These are phyloP conservation scores for Ladona fulva DNA, from an alignment of 1,140 invertebrate species.

Conservation along the genomic window DNA sequence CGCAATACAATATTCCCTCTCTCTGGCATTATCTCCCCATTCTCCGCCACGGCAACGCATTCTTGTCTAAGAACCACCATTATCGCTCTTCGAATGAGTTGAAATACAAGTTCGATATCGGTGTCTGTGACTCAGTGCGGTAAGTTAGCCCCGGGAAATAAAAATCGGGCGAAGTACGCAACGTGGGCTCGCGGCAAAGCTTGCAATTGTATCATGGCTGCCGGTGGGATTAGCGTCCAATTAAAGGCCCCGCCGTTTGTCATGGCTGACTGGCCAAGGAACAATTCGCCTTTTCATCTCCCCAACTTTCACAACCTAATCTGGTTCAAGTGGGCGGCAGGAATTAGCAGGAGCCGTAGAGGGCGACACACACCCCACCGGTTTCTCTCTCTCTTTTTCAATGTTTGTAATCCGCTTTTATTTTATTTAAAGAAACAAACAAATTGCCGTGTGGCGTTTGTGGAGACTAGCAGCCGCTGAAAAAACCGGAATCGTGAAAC, in stretches of 20 bases:
- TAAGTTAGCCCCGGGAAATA: too few relatives aligned
- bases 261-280: not conserved
- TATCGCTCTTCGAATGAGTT: too few relatives aligned
- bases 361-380: not conserved
- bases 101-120: too few relatives aligned
- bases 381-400: too few relatives aligned
- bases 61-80: too few relatives aligned
- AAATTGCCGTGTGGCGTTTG: not conserved
- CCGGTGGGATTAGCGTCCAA: not conserved
- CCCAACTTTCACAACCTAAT: not conserved
- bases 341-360: not conserved
- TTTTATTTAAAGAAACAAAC: constrained; percentile 6
- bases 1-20: too few relatives aligned
- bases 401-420: not conserved
- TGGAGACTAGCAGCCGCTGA: constrained; percentile 1
- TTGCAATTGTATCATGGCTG: not conserved
- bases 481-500: not conserved
- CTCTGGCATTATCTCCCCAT: too few relatives aligned
- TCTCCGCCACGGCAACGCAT: too few relatives aligned
- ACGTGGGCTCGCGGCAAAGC: not conserved
- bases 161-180: too few relatives aligned
- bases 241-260: not conserved
- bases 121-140: too few relatives aligned
- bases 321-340: not conserved
- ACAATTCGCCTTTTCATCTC: not conserved